Percentiles rank a stretch among this genome's conserved stretches.
Conservation (phyloP, 2,888 invertebrate species). For the Abrostola triplasia region DNA sequence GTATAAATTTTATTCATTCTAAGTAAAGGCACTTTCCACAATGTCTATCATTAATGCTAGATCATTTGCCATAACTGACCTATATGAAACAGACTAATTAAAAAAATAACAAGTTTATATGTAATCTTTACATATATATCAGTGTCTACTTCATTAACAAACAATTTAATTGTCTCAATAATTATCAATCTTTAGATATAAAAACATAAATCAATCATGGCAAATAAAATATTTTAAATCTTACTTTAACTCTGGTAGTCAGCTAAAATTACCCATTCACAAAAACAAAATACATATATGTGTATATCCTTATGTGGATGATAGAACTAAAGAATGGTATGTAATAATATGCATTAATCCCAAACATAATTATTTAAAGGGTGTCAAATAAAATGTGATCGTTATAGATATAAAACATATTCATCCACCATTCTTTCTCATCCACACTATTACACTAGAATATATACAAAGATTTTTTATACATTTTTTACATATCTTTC, state of each 20-base stretch:
- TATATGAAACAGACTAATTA: slow-evolving; percentile 49
- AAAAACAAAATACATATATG: slow-evolving; percentile 65
- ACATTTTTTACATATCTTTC: slow-evolving; percentile 77
- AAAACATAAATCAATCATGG: slow-evolving; percentile 60
- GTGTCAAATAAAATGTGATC: slow-evolving; percentile 35
- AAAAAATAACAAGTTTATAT: slow-evolving; percentile 40
- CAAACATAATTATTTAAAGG: slow-evolving; percentile 28
- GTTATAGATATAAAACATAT: slow-evolving; percentile 47
- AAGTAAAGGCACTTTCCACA: slow-evolving; percentile 88
- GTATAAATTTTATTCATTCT: slow-evolving; percentile 87
- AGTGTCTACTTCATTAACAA: slow-evolving; percentile 38
- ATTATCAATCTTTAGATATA: slow-evolving; percentile 40
- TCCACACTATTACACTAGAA: slow-evolving; percentile 64
- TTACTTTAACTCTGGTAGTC: slow-evolving; percentile 72
- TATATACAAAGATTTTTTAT: slow-evolving; percentile 81
- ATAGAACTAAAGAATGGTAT: slow-evolving; percentile 50
- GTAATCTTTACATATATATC: slow-evolving; percentile 44
- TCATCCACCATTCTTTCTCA: slow-evolving; percentile 53
- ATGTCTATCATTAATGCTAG: slow-evolving; percentile 82
- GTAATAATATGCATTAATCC: slow-evolving; percentile 44
- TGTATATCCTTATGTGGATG: slow-evolving; percentile 55
- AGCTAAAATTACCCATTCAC: slow-evolving; percentile 82
- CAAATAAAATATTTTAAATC: slow-evolving; percentile 62
- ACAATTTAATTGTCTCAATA: slow-evolving; percentile 55
- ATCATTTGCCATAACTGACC: slow-evolving; percentile 78